A percentile compares a stretch with the other conserved stretches of the same genome.
Evolutionary conservation across 1,140 invertebrate species (phyloP).

Genomic region (Ctenoplectra terminalis): DNA sequence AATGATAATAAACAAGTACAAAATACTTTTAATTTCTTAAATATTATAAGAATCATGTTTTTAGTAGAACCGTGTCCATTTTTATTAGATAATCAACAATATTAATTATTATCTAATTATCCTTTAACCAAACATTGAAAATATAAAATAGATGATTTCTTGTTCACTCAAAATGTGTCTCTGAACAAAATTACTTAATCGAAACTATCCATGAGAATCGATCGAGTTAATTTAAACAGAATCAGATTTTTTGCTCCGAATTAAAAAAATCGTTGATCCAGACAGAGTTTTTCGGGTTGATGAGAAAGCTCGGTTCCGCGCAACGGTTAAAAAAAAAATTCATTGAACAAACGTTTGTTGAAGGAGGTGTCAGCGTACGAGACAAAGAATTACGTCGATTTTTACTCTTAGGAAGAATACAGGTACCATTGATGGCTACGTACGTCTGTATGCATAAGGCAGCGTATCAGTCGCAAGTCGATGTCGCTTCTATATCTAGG

Average conservation of each 20-base stretch:
- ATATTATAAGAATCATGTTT: no score
- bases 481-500: slow-evolving; percentile 50
- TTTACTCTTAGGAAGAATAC: slow-evolving; percentile 42
- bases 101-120: no score
- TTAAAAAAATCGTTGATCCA: not conserved
- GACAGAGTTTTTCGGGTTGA: not conserved
- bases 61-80: no score
- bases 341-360: slow-evolving; percentile 34
- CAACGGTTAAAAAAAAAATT: not conserved
- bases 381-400: slow-evolving; percentile 24
- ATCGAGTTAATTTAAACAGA: not conserved
- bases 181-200: not conserved
- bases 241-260: no score
- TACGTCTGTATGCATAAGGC: slow-evolving; percentile 54
- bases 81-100: no score
- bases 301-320: not conserved
- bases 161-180: no score
- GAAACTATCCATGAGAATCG: not conserved
- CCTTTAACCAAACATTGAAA: no score
- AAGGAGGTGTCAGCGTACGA: slow-evolving; percentile 24
- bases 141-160: no score
- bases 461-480: slow-evolving; percentile 26
- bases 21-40: no score
- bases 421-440: slow-evolving; percentile 36
- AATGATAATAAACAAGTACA: no score